Percentiles rank a stretch among this genome's conserved stretches.
Evolutionary conservation across 2,888 invertebrate species (phyloP).

Genomic region (Halocaridina rubra): DNA sequence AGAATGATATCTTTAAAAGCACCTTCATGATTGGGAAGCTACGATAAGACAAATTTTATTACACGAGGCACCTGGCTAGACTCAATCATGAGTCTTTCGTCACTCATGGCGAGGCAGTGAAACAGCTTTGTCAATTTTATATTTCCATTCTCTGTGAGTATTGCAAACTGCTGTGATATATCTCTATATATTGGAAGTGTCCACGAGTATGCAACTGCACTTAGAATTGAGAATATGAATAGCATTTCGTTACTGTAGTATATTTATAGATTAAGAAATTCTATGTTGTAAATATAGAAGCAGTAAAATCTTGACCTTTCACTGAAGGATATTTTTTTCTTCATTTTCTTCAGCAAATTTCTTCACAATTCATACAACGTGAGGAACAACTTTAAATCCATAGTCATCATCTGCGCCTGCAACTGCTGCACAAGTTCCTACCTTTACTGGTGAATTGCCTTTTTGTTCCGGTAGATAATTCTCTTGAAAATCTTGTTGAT

Average conservation of each 20-base stretch:
- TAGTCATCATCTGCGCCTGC: constrained; percentile 49
- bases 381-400: constrained; percentile 48
- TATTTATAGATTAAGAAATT: no score
- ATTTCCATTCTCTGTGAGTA: no score
- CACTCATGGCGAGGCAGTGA: not conserved
- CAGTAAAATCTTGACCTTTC: no score
- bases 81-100: not conserved
- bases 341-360: no score
- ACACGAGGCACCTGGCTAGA: not conserved
- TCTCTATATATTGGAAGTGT: no score
- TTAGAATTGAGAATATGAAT: no score
- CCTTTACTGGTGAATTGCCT: not conserved
- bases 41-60: not conserved
- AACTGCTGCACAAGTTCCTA: constrained; percentile 9
- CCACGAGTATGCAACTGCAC: no score
- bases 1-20: not conserved
- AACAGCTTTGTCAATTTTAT: not conserved
- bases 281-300: no score
- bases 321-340: no score
- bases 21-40: not conserved
- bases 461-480: not conserved
- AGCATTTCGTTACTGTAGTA: no score
- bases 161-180: no score
- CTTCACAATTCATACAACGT: constrained; percentile 27
- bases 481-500: constrained; percentile 29